Evolutionary conservation across 2,797 vertebrate species (phyloP).

Genomic region (Serranus cabrilla): DNA sequence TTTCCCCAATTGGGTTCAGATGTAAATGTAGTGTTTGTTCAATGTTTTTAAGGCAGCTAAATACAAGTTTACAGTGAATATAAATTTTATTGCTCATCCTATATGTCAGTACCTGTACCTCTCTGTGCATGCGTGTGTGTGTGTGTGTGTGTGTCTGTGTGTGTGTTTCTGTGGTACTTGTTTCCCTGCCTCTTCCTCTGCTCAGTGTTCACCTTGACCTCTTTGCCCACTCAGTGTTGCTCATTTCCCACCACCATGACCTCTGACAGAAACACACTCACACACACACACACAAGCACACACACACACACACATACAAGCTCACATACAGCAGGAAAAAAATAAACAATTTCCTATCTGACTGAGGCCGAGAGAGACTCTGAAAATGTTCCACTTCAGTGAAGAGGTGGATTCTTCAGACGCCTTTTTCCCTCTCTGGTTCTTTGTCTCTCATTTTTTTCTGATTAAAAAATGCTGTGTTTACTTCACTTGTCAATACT

Average conservation of each 20-base stretch:
- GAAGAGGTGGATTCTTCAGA: slow-evolving; percentile 13
- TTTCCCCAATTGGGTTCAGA: background rate
- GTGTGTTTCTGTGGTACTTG: slow-evolving; percentile 13
- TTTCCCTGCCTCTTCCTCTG: slow-evolving; percentile 25
- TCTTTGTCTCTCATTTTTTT: background rate
- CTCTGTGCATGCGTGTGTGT: background rate
- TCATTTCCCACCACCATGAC: slow-evolving; percentile 68
- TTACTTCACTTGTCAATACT: slow-evolving; percentile 23
- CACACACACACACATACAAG: slow-evolving; percentile 1
- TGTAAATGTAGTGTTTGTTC: no score
- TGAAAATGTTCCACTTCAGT: slow-evolving; percentile 40
- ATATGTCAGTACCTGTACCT: background rate
- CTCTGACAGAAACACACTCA: slow-evolving; percentile 51
- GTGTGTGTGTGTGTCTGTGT: slow-evolving; percentile 9
- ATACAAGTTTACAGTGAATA: background rate
- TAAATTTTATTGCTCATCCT: background rate
- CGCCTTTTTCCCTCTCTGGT: background rate
- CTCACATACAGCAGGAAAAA: slow-evolving; percentile 23
- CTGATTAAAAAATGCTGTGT: slow-evolving; percentile 11
- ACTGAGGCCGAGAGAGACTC: slow-evolving; percentile 18
- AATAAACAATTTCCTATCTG: slow-evolving; percentile 33
- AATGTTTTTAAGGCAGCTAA: background rate
- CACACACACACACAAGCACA: slow-evolving; percentile 7
- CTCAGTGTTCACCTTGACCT: slow-evolving; percentile 73
- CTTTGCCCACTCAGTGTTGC: slow-evolving; percentile 56